phyloP scores from a whole-genome alignment of 2,113 vertebrate genomes.

The Genyomyrus donnyi region DNA sequence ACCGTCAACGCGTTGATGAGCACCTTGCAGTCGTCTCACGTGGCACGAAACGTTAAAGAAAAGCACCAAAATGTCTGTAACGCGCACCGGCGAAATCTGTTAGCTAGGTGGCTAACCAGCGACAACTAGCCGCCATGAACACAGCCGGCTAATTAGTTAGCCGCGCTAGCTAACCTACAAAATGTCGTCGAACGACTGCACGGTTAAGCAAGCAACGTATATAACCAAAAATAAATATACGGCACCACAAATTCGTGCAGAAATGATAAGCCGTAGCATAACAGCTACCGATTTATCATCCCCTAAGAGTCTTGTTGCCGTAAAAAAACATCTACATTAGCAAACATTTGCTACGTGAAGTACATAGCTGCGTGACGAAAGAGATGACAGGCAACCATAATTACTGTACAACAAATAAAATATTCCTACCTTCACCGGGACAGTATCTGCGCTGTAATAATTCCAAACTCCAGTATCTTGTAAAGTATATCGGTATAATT shows the following conservation, averaged over 20 bases:
- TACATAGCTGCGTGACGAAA: neutral
- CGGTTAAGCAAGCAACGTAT: neutral
- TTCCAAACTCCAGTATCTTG: neutral
- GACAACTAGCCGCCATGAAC: neutral
- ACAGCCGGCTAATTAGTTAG: neutral
- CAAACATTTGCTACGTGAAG: neutral
- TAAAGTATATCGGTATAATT: neutral
- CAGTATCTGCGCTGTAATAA: neutral
- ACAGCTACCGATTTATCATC: neutral
- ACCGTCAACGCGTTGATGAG: neutral
- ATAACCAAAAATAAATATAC: neutral
- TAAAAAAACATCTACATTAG: neutral
- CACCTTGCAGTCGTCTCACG: neutral
- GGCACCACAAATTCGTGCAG: neutral
- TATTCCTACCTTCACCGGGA: slow-evolving; percentile 1
- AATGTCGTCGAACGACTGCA: neutral
- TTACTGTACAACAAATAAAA: neutral
- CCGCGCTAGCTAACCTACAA: slow-evolving; percentile 18
- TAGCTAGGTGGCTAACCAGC: slow-evolving; percentile 3
- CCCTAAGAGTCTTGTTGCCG: neutral
- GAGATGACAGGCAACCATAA: neutral
- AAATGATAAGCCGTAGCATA: neutral
- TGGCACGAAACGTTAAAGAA: neutral
- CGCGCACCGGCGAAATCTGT: neutral
- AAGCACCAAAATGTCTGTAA: neutral